phyloP scores from a whole-genome alignment of 2,888 invertebrate species.

The Malthinus seriepunctatus region DNA sequence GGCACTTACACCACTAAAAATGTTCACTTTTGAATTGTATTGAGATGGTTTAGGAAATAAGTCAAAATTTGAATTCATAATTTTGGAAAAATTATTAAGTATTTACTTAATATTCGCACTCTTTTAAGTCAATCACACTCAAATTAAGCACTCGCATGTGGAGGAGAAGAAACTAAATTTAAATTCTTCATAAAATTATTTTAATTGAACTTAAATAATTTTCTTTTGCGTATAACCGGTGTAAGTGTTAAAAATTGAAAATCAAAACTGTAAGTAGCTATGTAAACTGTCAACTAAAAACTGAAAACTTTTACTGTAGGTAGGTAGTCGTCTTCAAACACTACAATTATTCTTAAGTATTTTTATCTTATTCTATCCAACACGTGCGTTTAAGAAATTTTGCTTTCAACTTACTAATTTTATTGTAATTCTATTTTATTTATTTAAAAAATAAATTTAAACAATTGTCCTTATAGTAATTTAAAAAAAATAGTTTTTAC shows the following conservation, averaged over 20 bases:
- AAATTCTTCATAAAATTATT: not conserved
- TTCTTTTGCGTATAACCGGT: not conserved
- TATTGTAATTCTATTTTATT: not conserved
- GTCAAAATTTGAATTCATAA: constrained; percentile 3
- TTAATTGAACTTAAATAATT: not conserved
- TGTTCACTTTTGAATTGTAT: not conserved
- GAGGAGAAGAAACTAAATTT: no score
- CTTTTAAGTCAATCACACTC: no score
- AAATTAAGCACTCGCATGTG: no score
- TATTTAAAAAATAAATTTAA: not conserved
- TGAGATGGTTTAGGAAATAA: not conserved
- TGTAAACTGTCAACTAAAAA: constrained; percentile 14
- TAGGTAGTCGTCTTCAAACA: constrained; percentile 2
- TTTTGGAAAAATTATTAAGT: not conserved
- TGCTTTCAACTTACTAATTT: constrained; percentile 5
- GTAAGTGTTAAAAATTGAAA: no score
- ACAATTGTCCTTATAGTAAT: not conserved
- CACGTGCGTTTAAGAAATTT: constrained; percentile 14
- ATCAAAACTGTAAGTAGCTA: constrained; percentile 13
- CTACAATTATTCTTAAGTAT: constrained; percentile 11
- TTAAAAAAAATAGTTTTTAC: constrained; percentile 12
- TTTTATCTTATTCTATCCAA: constrained; percentile 22
- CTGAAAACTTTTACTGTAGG: constrained; percentile 19
- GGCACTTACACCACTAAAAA: not conserved
- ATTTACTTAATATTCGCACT: no score